Evolutionary conservation across 2,797 vertebrate genomes (phyloP).

Genomic region (Hylomyscus alleni): DNA sequence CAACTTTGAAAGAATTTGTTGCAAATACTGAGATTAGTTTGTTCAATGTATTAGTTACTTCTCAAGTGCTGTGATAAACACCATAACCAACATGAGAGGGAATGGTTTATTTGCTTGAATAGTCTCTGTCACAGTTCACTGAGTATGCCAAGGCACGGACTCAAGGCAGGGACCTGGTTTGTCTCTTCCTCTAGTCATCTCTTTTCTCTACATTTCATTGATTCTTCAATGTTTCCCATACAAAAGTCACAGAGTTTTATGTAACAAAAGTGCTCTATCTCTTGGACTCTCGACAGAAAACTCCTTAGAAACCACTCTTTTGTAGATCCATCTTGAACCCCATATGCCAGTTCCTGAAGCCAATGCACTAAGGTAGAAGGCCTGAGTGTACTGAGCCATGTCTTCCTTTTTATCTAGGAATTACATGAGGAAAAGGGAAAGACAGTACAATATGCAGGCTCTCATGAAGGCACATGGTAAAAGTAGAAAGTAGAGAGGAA

Average conservation of each 20-base stretch:
- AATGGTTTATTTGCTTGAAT: background rate
- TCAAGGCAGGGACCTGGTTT: background rate
- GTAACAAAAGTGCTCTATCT: background rate
- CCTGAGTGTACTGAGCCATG: rapidly evolving
- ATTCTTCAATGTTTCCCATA: background rate
- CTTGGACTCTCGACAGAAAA: background rate
- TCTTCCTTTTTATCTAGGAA: background rate
- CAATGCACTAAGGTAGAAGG: background rate
- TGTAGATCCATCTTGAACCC: background rate
- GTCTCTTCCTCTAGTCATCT: background rate
- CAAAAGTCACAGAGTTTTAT: background rate
- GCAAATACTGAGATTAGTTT: background rate
- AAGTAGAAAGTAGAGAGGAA: background rate
- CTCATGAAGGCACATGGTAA: background rate
- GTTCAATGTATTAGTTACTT: background rate
- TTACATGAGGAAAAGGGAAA: rapidly evolving
- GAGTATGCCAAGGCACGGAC: too few relatives aligned
- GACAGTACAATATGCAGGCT: background rate
- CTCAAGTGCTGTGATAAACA: background rate
- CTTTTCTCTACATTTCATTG: background rate
- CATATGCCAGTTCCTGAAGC: background rate
- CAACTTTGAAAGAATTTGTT: background rate
- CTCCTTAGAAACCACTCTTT: background rate
- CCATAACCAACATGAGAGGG: background rate
- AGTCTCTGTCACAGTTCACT: background rate